These are phyloP conservation scores for Coptodon rendalli DNA, from an alignment of 2,113 vertebrate species.

Conservation along the genomic window DNA sequence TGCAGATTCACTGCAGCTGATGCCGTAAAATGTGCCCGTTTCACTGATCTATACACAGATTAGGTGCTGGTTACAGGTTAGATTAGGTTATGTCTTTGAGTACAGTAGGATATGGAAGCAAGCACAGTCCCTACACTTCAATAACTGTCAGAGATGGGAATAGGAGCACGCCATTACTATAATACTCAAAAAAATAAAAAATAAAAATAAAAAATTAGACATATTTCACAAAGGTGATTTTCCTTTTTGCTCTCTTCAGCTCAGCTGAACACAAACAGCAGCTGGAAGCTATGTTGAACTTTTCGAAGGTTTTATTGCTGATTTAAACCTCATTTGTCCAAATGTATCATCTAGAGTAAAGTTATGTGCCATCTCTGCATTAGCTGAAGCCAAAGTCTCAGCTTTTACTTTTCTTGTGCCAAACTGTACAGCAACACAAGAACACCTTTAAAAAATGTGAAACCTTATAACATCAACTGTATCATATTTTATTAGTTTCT, in stretches of 20 bases:
- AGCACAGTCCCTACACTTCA: not conserved
- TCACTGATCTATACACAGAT: not conserved
- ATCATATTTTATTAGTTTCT: not conserved
- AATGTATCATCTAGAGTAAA: not conserved
- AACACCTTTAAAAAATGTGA: rapidly evolving
- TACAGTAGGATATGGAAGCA: not conserved
- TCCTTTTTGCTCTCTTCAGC: not conserved
- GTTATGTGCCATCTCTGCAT: not conserved
- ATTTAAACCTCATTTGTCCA: not conserved
- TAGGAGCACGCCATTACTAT: rapidly evolving
- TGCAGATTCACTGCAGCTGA: not conserved
- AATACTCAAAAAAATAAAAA: not conserved
- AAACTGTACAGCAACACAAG: not conserved
- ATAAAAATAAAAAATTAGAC: not conserved
- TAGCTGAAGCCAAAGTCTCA: not conserved
- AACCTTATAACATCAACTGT: not conserved
- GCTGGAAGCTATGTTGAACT: not conserved
- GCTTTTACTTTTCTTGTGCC: not conserved
- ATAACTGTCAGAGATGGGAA: not conserved
- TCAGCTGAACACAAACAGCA: not conserved
- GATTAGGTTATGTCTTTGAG: not conserved
- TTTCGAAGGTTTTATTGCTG: not conserved
- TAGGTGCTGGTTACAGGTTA: not conserved
- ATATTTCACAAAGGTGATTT: not conserved
- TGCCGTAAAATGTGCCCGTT: not conserved